Conservation (phyloP, 2,888 invertebrate genomes). For the Listrodromus nycthemerus region DNA sequence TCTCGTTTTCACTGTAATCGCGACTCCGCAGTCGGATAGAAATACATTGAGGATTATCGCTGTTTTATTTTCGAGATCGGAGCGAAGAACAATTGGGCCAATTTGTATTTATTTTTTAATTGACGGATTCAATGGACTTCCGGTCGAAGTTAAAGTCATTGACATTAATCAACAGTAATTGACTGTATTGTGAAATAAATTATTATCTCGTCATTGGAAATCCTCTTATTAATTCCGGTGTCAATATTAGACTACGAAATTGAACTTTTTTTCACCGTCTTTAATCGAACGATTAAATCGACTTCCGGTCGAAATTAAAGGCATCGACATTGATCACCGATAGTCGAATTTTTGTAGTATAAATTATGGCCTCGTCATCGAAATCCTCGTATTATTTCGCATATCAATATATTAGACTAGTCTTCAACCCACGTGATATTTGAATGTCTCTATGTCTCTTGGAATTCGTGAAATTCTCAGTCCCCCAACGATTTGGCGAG, state of each 20-base stretch:
- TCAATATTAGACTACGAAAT: too few relatives aligned
- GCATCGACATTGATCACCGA: too few relatives aligned
- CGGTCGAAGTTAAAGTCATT: neutral
- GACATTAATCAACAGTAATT: too few relatives aligned
- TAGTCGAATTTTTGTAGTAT: neutral
- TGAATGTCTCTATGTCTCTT: neutral
- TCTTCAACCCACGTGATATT: conserved; percentile 4
- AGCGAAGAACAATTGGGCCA: neutral
- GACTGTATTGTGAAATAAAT: neutral
- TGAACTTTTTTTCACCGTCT: too few relatives aligned
- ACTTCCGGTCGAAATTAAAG: neutral
- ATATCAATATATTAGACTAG: neutral
- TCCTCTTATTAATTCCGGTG: neutral
- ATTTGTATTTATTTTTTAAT: neutral
- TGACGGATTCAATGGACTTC: neutral
- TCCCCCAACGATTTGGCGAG: conserved; percentile 30
- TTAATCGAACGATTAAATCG: neutral
- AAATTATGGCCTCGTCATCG: neutral
- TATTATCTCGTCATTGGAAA: neutral
- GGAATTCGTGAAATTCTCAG: conserved; percentile 10
- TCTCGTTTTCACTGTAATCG: neutral
- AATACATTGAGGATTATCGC: neutral
- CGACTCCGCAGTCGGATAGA: too few relatives aligned
- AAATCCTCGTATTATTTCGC: neutral
- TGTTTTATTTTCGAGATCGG: neutral